Conservation (phyloP, 2,888 invertebrate genomes). For the Heliconius ethilla region DNA sequence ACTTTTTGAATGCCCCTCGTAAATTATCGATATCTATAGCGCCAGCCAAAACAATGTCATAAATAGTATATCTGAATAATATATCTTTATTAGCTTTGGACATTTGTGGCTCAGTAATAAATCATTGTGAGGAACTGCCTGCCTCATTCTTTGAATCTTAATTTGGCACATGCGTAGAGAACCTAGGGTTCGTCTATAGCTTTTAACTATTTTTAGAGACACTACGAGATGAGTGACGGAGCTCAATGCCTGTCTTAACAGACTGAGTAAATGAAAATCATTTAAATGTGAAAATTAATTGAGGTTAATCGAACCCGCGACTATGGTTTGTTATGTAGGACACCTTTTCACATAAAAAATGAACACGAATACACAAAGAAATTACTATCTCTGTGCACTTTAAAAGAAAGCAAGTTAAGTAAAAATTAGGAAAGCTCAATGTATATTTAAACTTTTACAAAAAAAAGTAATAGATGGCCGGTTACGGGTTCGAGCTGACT, state of each 20-base stretch:
- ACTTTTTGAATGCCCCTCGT: too few relatives aligned
- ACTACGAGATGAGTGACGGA: not conserved
- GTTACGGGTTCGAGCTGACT: too few relatives aligned
- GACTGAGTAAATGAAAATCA: not conserved
- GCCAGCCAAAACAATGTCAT: slow-evolving; percentile 14
- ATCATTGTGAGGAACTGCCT: not conserved
- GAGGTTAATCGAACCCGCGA: not conserved
- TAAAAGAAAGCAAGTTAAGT: too few relatives aligned
- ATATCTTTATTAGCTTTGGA: not conserved
- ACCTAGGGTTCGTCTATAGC: not conserved
- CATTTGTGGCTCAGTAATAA: slow-evolving; percentile 1
- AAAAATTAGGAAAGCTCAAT: too few relatives aligned
- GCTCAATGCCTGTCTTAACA: not conserved
- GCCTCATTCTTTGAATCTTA: not conserved
- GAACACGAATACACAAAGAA: too few relatives aligned
- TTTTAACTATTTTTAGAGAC: not conserved
- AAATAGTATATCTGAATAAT: slow-evolving; percentile 8
- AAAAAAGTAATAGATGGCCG: too few relatives aligned
- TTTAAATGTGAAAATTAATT: not conserved
- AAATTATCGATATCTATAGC: slow-evolving; percentile 11
- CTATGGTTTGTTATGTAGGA: not conserved
- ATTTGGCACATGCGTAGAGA: too few relatives aligned
- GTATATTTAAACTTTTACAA: too few relatives aligned
- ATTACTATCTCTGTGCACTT: too few relatives aligned
- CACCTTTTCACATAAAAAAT: too few relatives aligned